phyloP scores from a whole-genome alignment of 2,113 vertebrate genomes.

The Agapornis roseicollis region DNA sequence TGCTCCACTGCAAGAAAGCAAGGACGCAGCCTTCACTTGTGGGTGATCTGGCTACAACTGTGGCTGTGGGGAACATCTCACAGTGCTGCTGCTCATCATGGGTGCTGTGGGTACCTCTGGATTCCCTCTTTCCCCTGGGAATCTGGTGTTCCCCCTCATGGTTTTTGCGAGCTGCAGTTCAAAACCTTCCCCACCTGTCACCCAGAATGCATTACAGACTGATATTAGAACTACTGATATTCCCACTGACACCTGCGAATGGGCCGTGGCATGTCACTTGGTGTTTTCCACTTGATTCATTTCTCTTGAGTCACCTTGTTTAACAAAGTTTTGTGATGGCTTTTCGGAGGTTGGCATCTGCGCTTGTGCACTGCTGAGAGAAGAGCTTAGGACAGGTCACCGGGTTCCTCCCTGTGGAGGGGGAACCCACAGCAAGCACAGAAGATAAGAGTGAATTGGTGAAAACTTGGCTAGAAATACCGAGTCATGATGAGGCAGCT shows the following conservation, averaged over 20 bases:
- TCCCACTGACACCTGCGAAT: background rate
- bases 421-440: background rate
- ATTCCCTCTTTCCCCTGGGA: background rate
- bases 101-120: background rate
- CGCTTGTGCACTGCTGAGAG: background rate
- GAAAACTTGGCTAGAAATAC: background rate
- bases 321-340: background rate
- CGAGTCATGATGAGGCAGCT: background rate
- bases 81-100: background rate
- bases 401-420: background rate
- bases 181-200: background rate
- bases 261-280: background rate
- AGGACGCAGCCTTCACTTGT: background rate
- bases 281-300: constrained; percentile 9
- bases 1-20: background rate
- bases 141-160: background rate
- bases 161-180: background rate
- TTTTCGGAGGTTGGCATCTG: background rate
- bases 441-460: background rate
- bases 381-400: background rate
- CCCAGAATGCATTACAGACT: background rate
- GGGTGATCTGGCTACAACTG: background rate
- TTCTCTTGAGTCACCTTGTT: constrained; percentile 41
- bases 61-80: background rate
- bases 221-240: background rate